Conservation (phyloP, 2,888 invertebrate genomes). For the Polylopha cassiicola region DNA sequence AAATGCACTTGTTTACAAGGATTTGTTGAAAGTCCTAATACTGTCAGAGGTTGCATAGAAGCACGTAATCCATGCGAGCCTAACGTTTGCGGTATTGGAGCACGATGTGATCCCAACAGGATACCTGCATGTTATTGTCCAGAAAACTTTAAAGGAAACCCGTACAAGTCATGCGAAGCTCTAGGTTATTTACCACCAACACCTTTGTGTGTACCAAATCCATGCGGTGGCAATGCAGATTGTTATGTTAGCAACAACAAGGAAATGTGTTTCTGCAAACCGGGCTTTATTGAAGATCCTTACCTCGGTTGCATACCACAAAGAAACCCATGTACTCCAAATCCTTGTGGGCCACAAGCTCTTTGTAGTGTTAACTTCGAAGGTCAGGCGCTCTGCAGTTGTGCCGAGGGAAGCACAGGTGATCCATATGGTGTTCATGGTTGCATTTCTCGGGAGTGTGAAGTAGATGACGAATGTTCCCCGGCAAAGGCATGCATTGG, state of each 20-base stretch:
- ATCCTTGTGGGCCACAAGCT: constrained; percentile 88
- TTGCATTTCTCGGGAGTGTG: constrained; percentile 88
- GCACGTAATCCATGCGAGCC: constrained; percentile 89
- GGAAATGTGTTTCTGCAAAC: constrained; percentile 89
- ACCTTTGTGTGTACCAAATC: constrained; percentile 86
- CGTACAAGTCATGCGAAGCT: constrained; percentile 84
- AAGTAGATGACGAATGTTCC: constrained; percentile 87
- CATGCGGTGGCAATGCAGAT: constrained; percentile 89
- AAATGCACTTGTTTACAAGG: constrained; percentile 92
- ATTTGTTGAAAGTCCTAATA: constrained; percentile 91
- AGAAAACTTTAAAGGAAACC: constrained; percentile 88
- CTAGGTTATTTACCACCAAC: constrained; percentile 73
- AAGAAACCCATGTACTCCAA: constrained; percentile 85
- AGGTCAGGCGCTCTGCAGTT: constrained; percentile 84
- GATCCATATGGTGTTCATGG: constrained; percentile 84
- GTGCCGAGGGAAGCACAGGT: constrained; percentile 85
- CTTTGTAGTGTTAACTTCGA: constrained; percentile 82
- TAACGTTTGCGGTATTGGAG: constrained; percentile 87
- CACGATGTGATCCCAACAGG: constrained; percentile 87
- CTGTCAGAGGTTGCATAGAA: constrained; percentile 89
- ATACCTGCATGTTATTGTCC: constrained; percentile 91
- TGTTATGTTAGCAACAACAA: constrained; percentile 89
- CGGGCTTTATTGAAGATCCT: constrained; percentile 87
- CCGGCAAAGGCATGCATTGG: constrained; percentile 85
- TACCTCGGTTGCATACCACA: constrained; percentile 85